phyloP scores from a whole-genome alignment of 2,113 vertebrate species.

The Dolichallabes microphthalmus region DNA sequence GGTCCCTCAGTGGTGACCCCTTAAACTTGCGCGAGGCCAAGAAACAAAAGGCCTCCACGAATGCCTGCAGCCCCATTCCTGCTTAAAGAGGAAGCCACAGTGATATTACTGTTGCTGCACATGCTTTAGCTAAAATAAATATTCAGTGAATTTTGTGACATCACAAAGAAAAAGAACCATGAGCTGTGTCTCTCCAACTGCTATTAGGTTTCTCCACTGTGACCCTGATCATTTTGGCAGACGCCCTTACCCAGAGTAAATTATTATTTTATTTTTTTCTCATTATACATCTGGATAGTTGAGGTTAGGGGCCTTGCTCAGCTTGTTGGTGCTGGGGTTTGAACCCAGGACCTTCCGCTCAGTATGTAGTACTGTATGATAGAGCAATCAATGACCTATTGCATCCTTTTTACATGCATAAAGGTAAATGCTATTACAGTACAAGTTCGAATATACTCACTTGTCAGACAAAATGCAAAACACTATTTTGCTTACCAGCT shows the following conservation, averaged over 20 bases:
- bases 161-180: not conserved
- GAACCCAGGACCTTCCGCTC: too few species aligned
- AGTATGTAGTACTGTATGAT: not conserved
- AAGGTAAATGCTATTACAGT: not conserved
- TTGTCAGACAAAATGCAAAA: not conserved
- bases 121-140: not conserved
- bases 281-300: too few species aligned
- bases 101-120: too few species aligned
- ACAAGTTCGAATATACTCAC: not conserved
- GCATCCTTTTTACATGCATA: not conserved
- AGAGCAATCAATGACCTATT: not conserved
- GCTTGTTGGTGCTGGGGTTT: too few species aligned
- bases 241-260: too few species aligned
- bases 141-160: not conserved
- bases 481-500: conserved; percentile 74
- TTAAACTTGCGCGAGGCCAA: conserved; percentile 87
- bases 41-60: conserved; percentile 87
- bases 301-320: too few species aligned
- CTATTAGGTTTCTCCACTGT: not conserved
- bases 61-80: conserved; percentile 95
- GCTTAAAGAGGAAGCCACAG: conserved; percentile 29
- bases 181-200: not conserved
- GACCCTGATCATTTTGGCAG: too few species aligned
- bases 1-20: conserved; percentile 72
- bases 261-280: too few species aligned